phyloP scores from a whole-genome alignment of 1,140 invertebrate genomes.

The Platorchestia sp. region DNA sequence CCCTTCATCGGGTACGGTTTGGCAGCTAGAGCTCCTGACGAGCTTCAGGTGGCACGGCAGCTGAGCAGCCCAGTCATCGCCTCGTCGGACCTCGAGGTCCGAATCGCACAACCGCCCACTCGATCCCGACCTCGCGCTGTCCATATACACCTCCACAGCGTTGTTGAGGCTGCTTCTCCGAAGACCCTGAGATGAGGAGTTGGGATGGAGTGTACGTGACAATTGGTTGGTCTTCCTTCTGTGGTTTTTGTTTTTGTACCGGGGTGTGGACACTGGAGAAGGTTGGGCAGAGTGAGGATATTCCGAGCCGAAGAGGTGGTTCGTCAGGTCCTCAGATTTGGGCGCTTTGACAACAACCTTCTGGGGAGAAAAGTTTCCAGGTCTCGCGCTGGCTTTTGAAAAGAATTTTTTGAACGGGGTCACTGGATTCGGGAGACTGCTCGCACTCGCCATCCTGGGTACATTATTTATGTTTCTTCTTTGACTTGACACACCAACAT shows the following conservation, averaged over 20 bases:
- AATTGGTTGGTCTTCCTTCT: not conserved
- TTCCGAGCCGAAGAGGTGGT: not conserved
- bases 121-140: not conserved
- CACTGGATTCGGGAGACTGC: slow-evolving; percentile 7
- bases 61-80: not conserved
- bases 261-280: not conserved
- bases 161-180: slow-evolving; percentile 7
- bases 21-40: not conserved
- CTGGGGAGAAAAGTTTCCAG: not conserved
- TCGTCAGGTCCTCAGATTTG: not conserved
- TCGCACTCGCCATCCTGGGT: not conserved
- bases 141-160: not conserved
- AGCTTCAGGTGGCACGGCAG: not conserved
- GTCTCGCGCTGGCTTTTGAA: not conserved
- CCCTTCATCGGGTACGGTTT: not conserved
- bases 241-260: not conserved
- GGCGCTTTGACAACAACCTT: not conserved
- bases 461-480: not conserved
- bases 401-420: not conserved
- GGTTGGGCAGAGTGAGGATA: not conserved
- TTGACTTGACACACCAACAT: not conserved
- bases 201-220: not conserved
- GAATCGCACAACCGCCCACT: not conserved
- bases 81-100: not conserved
- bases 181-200: not conserved